phyloP scores from a whole-genome alignment of 1,140 invertebrate species.

The Acromyrmex charruanus region DNA sequence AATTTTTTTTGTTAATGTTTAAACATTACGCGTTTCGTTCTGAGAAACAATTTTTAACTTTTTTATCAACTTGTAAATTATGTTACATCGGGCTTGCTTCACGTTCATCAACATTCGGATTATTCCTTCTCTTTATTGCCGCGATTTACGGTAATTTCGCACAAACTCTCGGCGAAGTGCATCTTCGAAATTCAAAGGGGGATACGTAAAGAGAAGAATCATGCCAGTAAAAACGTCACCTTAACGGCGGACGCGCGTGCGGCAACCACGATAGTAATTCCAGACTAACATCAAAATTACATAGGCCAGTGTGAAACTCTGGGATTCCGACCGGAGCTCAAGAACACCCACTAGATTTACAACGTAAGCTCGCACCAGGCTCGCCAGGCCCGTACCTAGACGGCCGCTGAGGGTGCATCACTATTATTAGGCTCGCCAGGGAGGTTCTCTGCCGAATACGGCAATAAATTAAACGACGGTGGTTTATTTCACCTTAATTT shows the following conservation, averaged over 20 bases:
- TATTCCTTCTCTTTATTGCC: slow-evolving; percentile 14
- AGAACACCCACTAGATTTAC: slow-evolving; percentile 65
- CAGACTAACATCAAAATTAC: slow-evolving; percentile 55
- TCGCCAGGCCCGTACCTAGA: neutral
- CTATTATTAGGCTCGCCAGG: slow-evolving; percentile 45
- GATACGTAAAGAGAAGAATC: slow-evolving; percentile 17
- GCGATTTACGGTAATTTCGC: slow-evolving; percentile 7
- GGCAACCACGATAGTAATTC: slow-evolving; percentile 54
- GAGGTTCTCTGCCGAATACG: slow-evolving; percentile 3
- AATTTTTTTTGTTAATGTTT: neutral
- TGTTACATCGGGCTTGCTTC: neutral
- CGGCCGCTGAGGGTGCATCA: slow-evolving; percentile 18
- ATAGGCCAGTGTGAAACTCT: slow-evolving; percentile 35
- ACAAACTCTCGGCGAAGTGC: neutral
- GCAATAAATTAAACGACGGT: slow-evolving; percentile 57
- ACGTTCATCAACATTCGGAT: slow-evolving; percentile 13
- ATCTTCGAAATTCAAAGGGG: slow-evolving; percentile 46
- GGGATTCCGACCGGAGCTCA: slow-evolving; percentile 36
- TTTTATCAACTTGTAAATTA: slow-evolving; percentile 13
- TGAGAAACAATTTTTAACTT: slow-evolving; percentile 19
- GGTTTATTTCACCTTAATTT: slow-evolving; percentile 51
- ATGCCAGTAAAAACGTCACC: slow-evolving; percentile 48
- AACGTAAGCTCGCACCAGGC: slow-evolving; percentile 19
- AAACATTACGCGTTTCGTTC: neutral
- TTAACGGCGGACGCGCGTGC: slow-evolving; percentile 42